Evolutionary conservation across 2,797 vertebrate species (phyloP).

Genomic region (Hoplostethus atlanticus): DNA sequence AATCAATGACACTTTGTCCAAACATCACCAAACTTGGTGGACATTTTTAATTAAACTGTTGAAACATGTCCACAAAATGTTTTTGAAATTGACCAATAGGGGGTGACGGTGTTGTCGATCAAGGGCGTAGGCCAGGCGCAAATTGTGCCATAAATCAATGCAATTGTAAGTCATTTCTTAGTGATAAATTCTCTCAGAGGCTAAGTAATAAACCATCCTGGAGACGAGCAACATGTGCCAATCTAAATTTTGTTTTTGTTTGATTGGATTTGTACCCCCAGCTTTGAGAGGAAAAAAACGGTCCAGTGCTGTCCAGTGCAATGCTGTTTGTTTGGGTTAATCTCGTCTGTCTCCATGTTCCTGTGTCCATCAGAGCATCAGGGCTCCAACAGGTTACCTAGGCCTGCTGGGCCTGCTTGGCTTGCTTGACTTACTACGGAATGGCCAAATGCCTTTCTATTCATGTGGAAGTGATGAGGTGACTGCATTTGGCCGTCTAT

Average conservation of each 20-base stretch:
- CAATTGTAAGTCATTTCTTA: too few relatives aligned
- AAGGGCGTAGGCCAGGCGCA: too few relatives aligned
- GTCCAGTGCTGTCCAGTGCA: not conserved
- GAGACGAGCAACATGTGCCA: not conserved
- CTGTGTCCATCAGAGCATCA: conserved; percentile 19
- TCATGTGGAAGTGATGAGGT: conserved; percentile 6
- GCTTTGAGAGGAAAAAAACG: conserved; percentile 1
- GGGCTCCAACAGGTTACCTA: conserved; percentile 19
- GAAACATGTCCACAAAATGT: too few relatives aligned
- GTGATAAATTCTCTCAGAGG: too few relatives aligned
- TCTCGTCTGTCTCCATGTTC: not conserved
- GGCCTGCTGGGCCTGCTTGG: conserved; percentile 23
- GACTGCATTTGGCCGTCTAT: conserved; percentile 20
- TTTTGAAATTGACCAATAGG: too few relatives aligned
- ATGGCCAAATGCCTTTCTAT: conserved; percentile 7
- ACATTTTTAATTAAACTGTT: too few relatives aligned
- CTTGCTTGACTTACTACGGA: not conserved
- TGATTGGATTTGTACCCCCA: not conserved
- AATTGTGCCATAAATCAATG: too few relatives aligned
- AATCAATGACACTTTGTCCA: too few relatives aligned
- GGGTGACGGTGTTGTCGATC: too few relatives aligned
- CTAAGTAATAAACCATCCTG: too few relatives aligned
- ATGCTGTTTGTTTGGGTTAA: conserved; percentile 25
- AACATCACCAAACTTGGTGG: too few relatives aligned
- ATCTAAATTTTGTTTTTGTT: not conserved